These are phyloP conservation scores for Danio rerio DNA, from an alignment of 2,113 vertebrate species.

Conservation along the genomic window DNA sequence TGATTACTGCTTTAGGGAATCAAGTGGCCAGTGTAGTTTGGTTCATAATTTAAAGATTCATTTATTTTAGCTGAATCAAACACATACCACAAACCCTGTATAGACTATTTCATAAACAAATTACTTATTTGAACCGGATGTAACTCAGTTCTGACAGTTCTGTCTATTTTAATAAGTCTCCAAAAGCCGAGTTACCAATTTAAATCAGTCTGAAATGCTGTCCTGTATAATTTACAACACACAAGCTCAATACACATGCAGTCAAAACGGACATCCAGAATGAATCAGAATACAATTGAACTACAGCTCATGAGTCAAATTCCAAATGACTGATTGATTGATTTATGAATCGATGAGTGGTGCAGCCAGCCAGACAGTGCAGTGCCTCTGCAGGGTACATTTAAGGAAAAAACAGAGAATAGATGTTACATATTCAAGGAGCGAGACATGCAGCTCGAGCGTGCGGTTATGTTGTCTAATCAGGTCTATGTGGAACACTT, in stretches of 20 bases:
- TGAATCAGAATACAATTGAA: not conserved
- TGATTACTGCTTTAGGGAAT: too few species aligned
- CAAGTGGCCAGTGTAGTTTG: too few species aligned
- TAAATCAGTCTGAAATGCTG: not conserved
- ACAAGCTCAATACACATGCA: not conserved
- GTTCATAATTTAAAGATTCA: too few species aligned
- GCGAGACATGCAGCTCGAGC: constrained; percentile 46
- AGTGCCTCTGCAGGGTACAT: not conserved
- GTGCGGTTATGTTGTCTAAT: constrained; percentile 60
- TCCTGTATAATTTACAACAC: not conserved
- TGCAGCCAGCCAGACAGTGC: not conserved
- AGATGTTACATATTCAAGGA: constrained; percentile 14
- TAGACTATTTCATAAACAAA: not conserved
- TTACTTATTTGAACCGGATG: not conserved
- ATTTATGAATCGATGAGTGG: not conserved
- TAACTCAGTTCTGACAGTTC: too few species aligned
- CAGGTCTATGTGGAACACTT: constrained; percentile 57
- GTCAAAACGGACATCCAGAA: not conserved
- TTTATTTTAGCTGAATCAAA: too few species aligned
- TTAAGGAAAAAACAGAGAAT: constrained; percentile 1
- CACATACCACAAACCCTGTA: too few species aligned
- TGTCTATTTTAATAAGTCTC: not conserved
- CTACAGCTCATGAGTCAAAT: not conserved
- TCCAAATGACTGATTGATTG: not conserved
- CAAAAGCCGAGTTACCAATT: not conserved